Evolutionary conservation across 2,888 invertebrate genomes (phyloP), one percentile per base, ranked within the genome.

Genomic region (Oscheius sp.): DNA sequence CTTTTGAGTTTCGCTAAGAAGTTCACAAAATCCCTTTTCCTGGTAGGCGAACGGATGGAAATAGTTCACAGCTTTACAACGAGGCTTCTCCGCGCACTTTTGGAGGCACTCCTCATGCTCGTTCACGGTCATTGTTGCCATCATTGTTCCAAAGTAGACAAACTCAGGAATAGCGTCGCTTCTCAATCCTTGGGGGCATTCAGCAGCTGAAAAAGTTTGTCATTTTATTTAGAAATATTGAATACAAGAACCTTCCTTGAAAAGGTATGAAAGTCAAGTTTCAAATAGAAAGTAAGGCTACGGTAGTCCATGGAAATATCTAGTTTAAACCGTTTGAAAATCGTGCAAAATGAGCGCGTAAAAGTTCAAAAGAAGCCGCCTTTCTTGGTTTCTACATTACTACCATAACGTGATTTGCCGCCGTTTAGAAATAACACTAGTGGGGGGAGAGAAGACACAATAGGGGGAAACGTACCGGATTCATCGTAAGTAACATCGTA

Each of bases 401-500:
- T n/a, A n/a, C n/a, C n/a, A n/a, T n/a, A n/a, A n/a, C n/a, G n/a
- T n/a, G n/a, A n/a, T n/a, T n/a, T n/a, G n/a, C n/a, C n/a, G n/a
- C n/a, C n/a, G n/a, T n/a, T n/a, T n/a, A n/a, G n/a, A n/a, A n/a
- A n/a, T n/a, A n/a, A n/a, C n/a, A n/a, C n/a, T n/a, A n/a, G n/a
- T n/a, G n/a, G n/a, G n/a, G n/a, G n/a, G n/a, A n/a, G n/a, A n/a
- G n/a, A n/a, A n/a, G n/a, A n/a, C n/a, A n/a, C n/a, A 42, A 8
- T 6, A 12, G 12, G 12, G 20, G 20, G 12, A n/a, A 3, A 61
- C 74, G 48, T 53, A 85, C 85, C 82, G 61, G 79, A 74, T 55
- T 86, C 86, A 71, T 86, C 86, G 71, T 86, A 84, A 17, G 80
- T 80, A 39, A 86, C 81, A 72, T 85, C 86, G 71, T 86, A 84